Evolutionary conservation across 2,113 vertebrate species (phyloP), one percentile per base, ranked within the genome.

Genomic region (Channa argus): DNA sequence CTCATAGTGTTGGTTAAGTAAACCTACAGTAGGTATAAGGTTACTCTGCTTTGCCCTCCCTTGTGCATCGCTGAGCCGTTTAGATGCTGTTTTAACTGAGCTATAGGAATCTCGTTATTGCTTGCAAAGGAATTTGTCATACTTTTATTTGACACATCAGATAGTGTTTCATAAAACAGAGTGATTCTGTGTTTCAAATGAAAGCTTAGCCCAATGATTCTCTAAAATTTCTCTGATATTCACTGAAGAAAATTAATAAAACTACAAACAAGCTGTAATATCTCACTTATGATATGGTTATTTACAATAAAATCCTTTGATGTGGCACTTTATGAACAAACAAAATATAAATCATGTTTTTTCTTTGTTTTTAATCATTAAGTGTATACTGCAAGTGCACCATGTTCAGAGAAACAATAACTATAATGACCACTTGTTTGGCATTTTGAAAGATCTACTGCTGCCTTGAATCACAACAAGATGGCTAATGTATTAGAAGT

Each of bases 401-500:
- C 54, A 33, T 54, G 47, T 78, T 81, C 38, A 68, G 65, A 8
- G 55, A 85, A 90, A 87, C 88, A 87, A 89, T 91, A 85, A 81
- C 56, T 77, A 59, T 89, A 90, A 87, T 82, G 63, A 81, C 43
- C 83, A 77, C 76, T 84, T 83, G 63, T 77, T 83, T 66, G 46
- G 51, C 51, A 47, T 85, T 88, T 74, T 77, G 73, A 84, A 90
- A 86, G 85, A 91, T 86, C 59, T 85, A 91, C 56, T 34, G 74
- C 83, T 47, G 59, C 59, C 8, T 83, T 91, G 82, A 87, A 88
- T 90, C 83, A 87, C 74, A 76, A 63, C 66, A 71, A 54, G 71
- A 77, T 67, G 64, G 60, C 76, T 88, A 89, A 89, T 88, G 86
- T 76, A 89, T 86, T 84, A 86, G 78, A 89, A 87, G 90, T 91